Evolutionary conservation across 2,888 invertebrate species (phyloP), one percentile per base, ranked within the genome.

Genomic region (Orthosia gracilis): DNA sequence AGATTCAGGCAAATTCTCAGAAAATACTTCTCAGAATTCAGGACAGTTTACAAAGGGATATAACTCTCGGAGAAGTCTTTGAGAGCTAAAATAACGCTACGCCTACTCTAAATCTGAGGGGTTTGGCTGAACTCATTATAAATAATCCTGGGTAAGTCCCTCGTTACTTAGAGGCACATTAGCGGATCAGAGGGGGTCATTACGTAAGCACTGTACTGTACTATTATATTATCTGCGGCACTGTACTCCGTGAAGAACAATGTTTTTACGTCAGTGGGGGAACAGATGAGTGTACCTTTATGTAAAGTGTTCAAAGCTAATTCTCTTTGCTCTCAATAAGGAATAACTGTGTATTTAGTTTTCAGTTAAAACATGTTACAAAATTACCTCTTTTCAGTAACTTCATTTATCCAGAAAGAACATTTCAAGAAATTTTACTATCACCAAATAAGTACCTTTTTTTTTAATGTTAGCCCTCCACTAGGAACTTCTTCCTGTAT

Each of bases 161-260:
- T 79, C 65, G 75, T 79, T 86, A 85, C 87, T 84, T 73, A 70
- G 79, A 70, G 71, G 62, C 64, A 86, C 82, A 85, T 85, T 82
- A 87, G 87, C 87, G 65, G 79, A 76, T 76, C 76, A 59, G 73
- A 57, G 69, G 54, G 73, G 66, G 72, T 76, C 84, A 65, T 85
- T 78, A 71, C 77, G 66, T 67, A 69, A 71, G 70, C 84, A 58
- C 49, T 65, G 80, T 40, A 40, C 40, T 40, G 31, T 31, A 31
- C 7, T 9, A 40, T 9, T 40, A 9, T 40, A 40, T 40, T 40
- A 40, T 40, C 40, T 40, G 40, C 9, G 40, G 70, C 84, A 52
- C 49, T 65, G 80, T 61, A 26, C 84, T 64, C 21, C 2, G n/a
- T 71, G 13, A 23, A 63, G 50, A 63, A 68, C 81, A 68, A 18